phyloP scores from a whole-genome alignment of 23 tunicate genomes.

The Diplosoma virens region DNA sequence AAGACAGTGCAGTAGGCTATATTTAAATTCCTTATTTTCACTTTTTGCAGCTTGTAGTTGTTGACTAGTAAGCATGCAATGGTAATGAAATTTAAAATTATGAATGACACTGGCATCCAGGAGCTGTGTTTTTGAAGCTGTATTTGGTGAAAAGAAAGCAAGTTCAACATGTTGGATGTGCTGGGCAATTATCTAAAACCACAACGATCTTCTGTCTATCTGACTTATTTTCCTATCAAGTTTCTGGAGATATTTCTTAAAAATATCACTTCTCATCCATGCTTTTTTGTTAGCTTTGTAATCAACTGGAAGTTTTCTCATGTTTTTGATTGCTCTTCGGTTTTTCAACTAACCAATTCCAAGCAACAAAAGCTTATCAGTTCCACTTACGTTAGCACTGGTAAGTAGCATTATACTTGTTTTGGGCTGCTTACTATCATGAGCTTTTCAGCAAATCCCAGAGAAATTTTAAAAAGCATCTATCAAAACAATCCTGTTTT shows the following conservation, averaged over 20 bases:
- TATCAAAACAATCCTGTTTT: background rate
- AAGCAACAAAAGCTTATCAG: background rate
- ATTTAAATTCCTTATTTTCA: background rate
- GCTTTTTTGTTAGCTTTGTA: slow-evolving; percentile 9
- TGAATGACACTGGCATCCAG: background rate
- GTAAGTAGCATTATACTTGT: background rate
- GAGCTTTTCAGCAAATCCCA: background rate
- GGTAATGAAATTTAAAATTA: background rate
- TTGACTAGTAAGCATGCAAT: background rate
- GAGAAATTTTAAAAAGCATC: background rate
- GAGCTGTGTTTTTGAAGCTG: background rate
- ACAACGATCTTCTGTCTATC: background rate
- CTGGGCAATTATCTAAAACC: background rate
- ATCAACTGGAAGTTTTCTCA: background rate
- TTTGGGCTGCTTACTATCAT: background rate
- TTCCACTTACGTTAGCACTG: background rate
- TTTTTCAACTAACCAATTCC: background rate
- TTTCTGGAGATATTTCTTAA: background rate
- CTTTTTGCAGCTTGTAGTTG: background rate
- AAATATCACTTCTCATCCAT: background rate
- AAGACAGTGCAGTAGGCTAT: background rate
- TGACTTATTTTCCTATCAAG: background rate
- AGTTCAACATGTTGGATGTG: slow-evolving; percentile 3
- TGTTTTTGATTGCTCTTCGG: background rate
- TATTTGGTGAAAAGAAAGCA: background rate